phyloP scores from a whole-genome alignment of 2,797 vertebrate species.

The Pitangus sulphuratus region DNA sequence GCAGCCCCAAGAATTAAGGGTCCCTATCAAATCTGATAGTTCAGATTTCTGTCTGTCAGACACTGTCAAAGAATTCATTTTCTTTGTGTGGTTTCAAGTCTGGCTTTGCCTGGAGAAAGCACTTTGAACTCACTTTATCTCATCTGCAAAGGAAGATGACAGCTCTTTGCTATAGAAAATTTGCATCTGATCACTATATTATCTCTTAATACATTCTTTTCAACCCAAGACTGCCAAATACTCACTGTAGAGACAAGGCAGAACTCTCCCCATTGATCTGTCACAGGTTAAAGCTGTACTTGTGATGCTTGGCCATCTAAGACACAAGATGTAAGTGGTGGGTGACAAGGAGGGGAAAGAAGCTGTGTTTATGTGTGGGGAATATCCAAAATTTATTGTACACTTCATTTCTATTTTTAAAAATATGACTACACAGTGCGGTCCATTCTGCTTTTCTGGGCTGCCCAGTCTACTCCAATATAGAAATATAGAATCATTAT shows the following conservation, averaged over 20 bases:
- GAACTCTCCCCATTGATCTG: not conserved
- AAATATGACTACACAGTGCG: not conserved
- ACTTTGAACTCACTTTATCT: constrained; percentile 62
- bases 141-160: constrained; percentile 33
- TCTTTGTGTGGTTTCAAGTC: not conserved
- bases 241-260: not conserved
- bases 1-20: constrained; percentile 5
- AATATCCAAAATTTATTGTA: not conserved
- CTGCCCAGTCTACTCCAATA: not conserved
- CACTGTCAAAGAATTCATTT: constrained; percentile 19
- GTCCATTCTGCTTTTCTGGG: not conserved
- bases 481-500: not conserved
- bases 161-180: constrained; percentile 29
- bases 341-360: not conserved
- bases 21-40: constrained; percentile 5
- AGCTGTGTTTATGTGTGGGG: not conserved
- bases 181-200: not conserved
- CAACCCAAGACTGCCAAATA: not conserved
- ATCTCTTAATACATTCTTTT: not conserved
- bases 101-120: constrained; percentile 48
- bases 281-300: not conserved
- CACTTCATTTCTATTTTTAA: not conserved
- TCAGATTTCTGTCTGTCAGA: constrained; percentile 23
- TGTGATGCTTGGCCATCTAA: not conserved
- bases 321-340: not conserved